These are phyloP conservation scores for Cepaea nemoralis DNA, from an alignment of 1,140 invertebrate genomes.

Conservation along the genomic window DNA sequence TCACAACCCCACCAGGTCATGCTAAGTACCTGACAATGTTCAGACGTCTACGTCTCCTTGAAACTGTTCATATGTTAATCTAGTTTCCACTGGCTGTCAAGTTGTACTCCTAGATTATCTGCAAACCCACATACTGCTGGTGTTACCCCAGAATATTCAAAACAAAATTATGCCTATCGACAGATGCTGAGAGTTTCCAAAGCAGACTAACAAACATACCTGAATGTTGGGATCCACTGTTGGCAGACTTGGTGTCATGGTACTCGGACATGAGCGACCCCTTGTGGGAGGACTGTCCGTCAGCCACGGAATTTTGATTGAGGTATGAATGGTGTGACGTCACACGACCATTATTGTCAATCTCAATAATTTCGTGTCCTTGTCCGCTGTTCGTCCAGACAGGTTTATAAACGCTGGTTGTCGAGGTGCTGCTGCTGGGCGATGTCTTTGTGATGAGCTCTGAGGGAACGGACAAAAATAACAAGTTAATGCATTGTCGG, in stretches of 20 bases:
- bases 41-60: too few species aligned
- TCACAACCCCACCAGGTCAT: too few species aligned
- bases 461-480: not conserved
- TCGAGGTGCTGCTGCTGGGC: not conserved
- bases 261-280: not conserved
- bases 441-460: not conserved
- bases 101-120: too few species aligned
- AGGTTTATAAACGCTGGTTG: not conserved
- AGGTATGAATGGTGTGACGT: not conserved
- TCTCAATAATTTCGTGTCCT: not conserved
- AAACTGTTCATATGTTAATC: too few species aligned
- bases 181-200: too few species aligned
- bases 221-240: not conserved
- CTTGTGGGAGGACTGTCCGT: not conserved
- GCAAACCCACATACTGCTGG: too few species aligned
- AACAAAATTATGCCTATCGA: too few species aligned
- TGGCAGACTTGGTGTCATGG: not conserved
- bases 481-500: not conserved
- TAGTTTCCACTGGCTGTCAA: too few species aligned
- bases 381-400: conserved; percentile 9
- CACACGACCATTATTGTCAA: not conserved
- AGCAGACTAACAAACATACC: too few species aligned
- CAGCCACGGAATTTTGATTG: not conserved
- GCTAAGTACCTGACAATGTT: too few species aligned
- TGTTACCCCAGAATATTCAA: too few species aligned